Conservation (phyloP, 2,113 vertebrate species). For the Okapia johnstoni region DNA sequence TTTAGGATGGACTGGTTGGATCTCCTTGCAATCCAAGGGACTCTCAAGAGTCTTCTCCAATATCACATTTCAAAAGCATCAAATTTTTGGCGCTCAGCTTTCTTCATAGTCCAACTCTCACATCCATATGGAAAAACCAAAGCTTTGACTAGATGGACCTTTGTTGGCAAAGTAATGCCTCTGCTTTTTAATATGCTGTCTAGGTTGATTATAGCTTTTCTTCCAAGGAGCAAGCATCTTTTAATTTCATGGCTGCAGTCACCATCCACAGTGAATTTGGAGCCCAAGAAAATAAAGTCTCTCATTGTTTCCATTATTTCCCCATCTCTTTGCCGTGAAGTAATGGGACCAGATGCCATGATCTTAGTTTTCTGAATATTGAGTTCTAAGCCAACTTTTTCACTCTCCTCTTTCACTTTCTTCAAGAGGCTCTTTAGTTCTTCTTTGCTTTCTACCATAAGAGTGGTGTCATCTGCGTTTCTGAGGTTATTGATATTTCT, state of each 20-base stretch:
- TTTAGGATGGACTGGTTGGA: too few species aligned
- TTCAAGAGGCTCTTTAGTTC: neutral
- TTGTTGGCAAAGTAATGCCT: neutral
- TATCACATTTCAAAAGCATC: neutral
- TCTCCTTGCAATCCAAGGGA: too few species aligned
- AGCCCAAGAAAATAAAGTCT: neutral
- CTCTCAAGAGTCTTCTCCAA: too few species aligned
- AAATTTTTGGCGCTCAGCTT: neutral
- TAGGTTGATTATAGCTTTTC: neutral
- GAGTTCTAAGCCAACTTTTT: neutral
- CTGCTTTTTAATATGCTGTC: neutral
- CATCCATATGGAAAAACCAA: neutral
- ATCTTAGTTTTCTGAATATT: neutral
- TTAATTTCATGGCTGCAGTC: neutral
- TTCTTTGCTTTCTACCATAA: neutral
- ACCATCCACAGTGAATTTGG: neutral
- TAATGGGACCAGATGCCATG: neutral
- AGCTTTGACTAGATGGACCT: neutral
- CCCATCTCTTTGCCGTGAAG: neutral
- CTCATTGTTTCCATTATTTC: neutral
- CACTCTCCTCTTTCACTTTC: neutral
- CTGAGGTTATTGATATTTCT: neutral
- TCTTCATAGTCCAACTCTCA: neutral
- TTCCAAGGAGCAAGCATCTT: neutral
- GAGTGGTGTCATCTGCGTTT: neutral